Evolutionary conservation across 1,140 invertebrate genomes (phyloP), one percentile per base, ranked within the genome.

Genomic region (Teleopsis dalmanni): DNA sequence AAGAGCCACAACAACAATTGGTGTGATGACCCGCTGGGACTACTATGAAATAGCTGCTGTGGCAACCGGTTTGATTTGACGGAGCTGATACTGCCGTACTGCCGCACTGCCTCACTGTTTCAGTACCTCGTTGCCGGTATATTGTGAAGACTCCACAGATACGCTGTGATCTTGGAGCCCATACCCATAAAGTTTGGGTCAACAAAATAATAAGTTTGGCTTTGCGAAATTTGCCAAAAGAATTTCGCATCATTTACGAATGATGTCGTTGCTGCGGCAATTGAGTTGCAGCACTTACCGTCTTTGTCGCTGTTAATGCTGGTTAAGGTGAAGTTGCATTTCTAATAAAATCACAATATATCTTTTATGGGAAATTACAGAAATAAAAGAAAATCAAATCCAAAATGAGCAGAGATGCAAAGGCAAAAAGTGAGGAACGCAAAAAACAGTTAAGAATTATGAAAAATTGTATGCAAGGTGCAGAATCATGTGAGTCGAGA

Each of bases 341-440:
- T 43, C 21, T 43, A 43, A 43, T 43, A 27, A 31, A 43, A 43
- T 43, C 16, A 43, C 31, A 43, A 43, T 43, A 29, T n/a, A n/a
- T 43, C 31, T 31, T 43, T 18, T 43, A 13, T 31, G 41, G 23
- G 23, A 41, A n/a, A n/a, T n/a, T n/a, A n/a, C n/a, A n/a, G n/a
- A n/a, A n/a, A n/a, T n/a, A n/a, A n/a, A n/a, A n/a, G n/a, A n/a
- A n/a, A n/a, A n/a, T n/a, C n/a, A n/a, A n/a, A n/a, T n/a, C n/a
- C n/a, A n/a, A n/a, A n/a, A n/a, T n/a, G n/a, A n/a, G n/a, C n/a
- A n/a, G n/a, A n/a, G n/a, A n/a, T n/a, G n/a, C n/a, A n/a, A n/a
- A n/a, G n/a, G n/a, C n/a, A n/a, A n/a, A n/a, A n/a, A n/a, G n/a
- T n/a, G n/a, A n/a, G n/a, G n/a, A n/a, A n/a, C n/a, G n/a, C n/a